Percentiles rank a stretch among this genome's conserved stretches.
These are phyloP conservation scores for Habropoda laboriosa DNA, from an alignment of 1,140 invertebrate species.

Conservation along the genomic window DNA sequence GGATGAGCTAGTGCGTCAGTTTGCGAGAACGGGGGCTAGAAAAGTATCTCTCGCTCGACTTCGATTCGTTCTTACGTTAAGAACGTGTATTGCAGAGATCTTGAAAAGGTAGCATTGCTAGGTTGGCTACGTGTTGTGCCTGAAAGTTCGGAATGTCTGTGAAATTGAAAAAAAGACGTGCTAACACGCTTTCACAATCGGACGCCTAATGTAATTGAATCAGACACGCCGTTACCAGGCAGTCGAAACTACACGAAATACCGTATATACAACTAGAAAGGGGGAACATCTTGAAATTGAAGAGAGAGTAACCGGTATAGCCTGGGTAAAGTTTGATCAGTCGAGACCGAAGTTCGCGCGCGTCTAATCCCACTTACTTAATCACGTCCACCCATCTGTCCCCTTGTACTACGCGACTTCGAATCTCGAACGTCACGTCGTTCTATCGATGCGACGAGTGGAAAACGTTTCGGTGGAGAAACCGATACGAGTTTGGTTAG, in stretches of 20 bases:
- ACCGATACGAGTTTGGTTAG: background rate
- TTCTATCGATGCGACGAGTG: no score
- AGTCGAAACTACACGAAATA: constrained; percentile 10
- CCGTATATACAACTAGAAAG: background rate
- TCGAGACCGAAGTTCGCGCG: constrained; percentile 57
- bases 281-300: constrained; percentile 36
- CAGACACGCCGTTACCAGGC: background rate
- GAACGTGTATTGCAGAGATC: no score
- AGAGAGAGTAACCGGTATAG: constrained; percentile 10
- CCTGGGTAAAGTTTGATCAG: constrained; percentile 65
- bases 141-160: background rate
- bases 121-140: background rate
- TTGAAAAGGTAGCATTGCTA: no score
- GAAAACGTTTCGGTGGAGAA: no score
- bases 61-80: background rate
- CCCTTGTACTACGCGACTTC: constrained; percentile 47
- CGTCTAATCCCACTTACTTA: constrained; percentile 64
- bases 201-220: constrained; percentile 41
- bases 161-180: background rate
- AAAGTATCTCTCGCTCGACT: background rate
- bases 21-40: background rate
- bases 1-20: constrained; percentile 20
- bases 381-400: constrained; percentile 31
- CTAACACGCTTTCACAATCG: constrained; percentile 6
- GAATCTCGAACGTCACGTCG: constrained; percentile 43